Percentiles rank a stretch among this genome's conserved stretches.
These are phyloP conservation scores for Telmatochromis sp. DNA, from an alignment of 2,113 vertebrate genomes.

Conservation along the genomic window DNA sequence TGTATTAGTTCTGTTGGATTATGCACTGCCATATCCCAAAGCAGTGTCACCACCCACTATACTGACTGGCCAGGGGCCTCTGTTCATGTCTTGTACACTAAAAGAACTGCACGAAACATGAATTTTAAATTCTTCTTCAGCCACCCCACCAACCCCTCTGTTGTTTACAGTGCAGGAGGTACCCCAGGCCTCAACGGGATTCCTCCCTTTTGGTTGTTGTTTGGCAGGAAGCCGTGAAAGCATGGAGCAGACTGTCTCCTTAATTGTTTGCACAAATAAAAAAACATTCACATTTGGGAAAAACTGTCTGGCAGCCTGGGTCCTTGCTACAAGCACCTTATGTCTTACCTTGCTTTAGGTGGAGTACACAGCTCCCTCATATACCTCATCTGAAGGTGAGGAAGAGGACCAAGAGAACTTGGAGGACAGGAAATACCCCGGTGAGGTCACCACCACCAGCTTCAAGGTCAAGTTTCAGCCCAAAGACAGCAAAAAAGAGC, in stretches of 20 bases:
- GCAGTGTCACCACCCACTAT: background rate
- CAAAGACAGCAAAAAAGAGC: slow-evolving; percentile 96
- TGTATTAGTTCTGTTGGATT: background rate
- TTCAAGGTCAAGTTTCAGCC: slow-evolving; percentile 93
- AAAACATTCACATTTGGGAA: background rate
- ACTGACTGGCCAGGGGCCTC: background rate
- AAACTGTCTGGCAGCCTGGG: background rate
- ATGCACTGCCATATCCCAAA: background rate
- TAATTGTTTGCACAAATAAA: background rate
- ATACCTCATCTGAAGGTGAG: slow-evolving; percentile 91
- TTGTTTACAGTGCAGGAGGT: background rate
- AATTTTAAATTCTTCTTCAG: background rate
- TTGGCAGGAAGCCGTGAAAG: background rate
- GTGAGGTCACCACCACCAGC: slow-evolving; percentile 90
- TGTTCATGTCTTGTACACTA: background rate
- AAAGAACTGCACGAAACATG: background rate
- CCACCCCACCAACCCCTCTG: background rate
- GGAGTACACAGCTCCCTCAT: slow-evolving; percentile 85
- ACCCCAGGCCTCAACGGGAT: background rate
- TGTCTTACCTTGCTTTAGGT: slow-evolving; percentile 61
- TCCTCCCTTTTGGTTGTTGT: background rate
- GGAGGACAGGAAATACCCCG: slow-evolving; percentile 92
- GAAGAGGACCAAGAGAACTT: slow-evolving; percentile 90
- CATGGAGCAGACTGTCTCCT: background rate
- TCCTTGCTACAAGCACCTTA: background rate